Base-by-base conservation (phyloP, 2,888 invertebrate species). In the Orthosia gothica region DNA sequence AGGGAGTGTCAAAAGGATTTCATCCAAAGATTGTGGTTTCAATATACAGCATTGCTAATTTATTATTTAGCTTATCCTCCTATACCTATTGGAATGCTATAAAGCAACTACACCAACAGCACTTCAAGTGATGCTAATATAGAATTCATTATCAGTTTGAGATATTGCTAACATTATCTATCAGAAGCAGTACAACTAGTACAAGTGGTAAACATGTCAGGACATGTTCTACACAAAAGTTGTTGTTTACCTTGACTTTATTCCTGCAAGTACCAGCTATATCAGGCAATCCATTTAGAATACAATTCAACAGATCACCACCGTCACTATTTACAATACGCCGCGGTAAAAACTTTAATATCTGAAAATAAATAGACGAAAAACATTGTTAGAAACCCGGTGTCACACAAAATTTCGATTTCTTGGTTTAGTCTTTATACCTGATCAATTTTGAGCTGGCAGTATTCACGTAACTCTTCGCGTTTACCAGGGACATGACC, bases 291-390 rank as follows among this genome's bases (percentile, higher is more conserved):
- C 95, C 96, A 88, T 92, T 95, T 5, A 96, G 87, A 74, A 96
- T 84, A 83, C 93, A 94, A 76, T 94, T 92, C 54, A 95, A 79
- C 40, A 96, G 54, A 76, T 92, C 90, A 45, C 90, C 91, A 0
- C 94, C 96, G 87, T 96, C 96, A 69, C 92, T 93, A 74, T 91
- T 92, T 26, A 95, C 70, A 67, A 96, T 91, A 70, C 93, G 92
- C 32, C 91, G 89, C 3, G 94, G 90, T 79, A 96, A 88, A 76
- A 85, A 87, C 70, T 91, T 91, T 40, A 92, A 63, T 55, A 96
- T 92, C 95, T 96, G 88, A 47, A 77, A 91, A 89, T 58, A 75
- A 74, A 73, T 61, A 52, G 54, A 65, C 23, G 12, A 55, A 9
- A 70, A 45, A 70, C 20, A 55, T 23, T 23, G 58, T 64, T 55